Evolutionary conservation across 2,113 vertebrate species (phyloP), one percentile per base, ranked within the genome.

Genomic region (Larimichthys polyactis): DNA sequence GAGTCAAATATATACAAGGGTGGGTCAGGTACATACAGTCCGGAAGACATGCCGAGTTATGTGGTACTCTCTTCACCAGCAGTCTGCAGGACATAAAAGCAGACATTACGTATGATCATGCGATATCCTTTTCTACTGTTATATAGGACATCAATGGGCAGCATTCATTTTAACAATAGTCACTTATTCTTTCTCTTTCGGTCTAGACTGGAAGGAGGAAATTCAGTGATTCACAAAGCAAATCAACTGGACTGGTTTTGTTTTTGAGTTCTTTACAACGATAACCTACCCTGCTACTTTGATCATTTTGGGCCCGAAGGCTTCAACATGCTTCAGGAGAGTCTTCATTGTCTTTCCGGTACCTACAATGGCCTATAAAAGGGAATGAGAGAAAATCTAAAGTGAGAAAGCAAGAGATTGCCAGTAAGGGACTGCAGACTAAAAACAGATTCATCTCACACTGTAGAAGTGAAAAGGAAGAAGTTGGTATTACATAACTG

Each of bases 291-390:
- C 97, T 78, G 97, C 96, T 22, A 98, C 97, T 94, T 98, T 98
- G 83, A 98, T 95, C 96, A 97, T 96, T 91, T 97, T 98, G 19
- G 98, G 97, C 79, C 94, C 94, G 91, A 96, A 97, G 87, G 95
- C 93, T 92, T 96, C 90, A 36, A 97, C 94, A 43, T 93, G 96
- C 86, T 96, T 93, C 84, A 98, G 96, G 22, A 98, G 95, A 43
- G 95, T 94, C 81, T 94, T 95, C 96, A 97, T 96, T 46, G 97
- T 98, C 80, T 96, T 96, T 65, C 97, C 97, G 0, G 96, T 98
- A 84, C 95, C 96, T 71, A 99, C 95, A 68, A 99, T 96, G 87
- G 96, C 97, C 97, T 99, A 82, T 3, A 43, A 75, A 40, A 52
- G 40, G 15, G 8, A 67, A 48, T 77, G 16, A 43, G 0, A 74